Conservation (phyloP, 1,140 invertebrate genomes). For the Zaprionus ornatus region DNA sequence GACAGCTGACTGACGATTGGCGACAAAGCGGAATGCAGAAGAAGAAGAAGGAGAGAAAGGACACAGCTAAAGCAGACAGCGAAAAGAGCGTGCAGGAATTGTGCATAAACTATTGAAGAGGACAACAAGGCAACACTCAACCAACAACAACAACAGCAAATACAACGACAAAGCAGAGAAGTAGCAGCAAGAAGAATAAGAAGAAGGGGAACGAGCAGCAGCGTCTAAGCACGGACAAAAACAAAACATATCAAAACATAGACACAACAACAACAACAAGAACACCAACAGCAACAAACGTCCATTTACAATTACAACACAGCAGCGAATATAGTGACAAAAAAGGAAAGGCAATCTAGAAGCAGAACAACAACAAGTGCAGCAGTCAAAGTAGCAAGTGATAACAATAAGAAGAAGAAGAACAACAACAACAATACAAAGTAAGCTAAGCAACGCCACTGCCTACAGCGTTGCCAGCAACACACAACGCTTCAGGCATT, state of each 20-base stretch:
- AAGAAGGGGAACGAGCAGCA: neutral
- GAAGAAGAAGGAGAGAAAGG: slow-evolving; percentile 35
- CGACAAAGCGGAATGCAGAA: slow-evolving; percentile 31
- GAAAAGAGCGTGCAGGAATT: slow-evolving; percentile 31
- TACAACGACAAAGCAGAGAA: slow-evolving; percentile 8
- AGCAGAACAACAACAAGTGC: slow-evolving; percentile 3
- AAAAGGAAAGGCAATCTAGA: neutral
- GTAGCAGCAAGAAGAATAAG: slow-evolving; percentile 13
- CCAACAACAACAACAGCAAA: slow-evolving; percentile 17
- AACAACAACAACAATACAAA: slow-evolving; percentile 11
- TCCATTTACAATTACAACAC: slow-evolving; percentile 62
- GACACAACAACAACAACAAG: slow-evolving; percentile 37
- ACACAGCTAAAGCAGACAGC: slow-evolving; percentile 42
- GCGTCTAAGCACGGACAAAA: slow-evolving; percentile 8
- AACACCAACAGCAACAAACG: slow-evolving; percentile 45
- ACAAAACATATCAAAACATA: slow-evolving; percentile 54
- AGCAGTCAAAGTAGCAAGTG: neutral
- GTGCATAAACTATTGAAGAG: slow-evolving; percentile 26
- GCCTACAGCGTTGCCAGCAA: slow-evolving; percentile 41
- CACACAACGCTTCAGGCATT: slow-evolving; percentile 33
- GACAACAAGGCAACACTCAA: slow-evolving; percentile 10
- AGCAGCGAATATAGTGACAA: slow-evolving; percentile 4
- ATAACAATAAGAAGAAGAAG: neutral
- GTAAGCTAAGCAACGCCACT: slow-evolving; percentile 13
- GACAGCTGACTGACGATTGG: slow-evolving; percentile 68